phyloP scores from a whole-genome alignment of 1,140 invertebrate species.

The Rhysida immarginata region DNA sequence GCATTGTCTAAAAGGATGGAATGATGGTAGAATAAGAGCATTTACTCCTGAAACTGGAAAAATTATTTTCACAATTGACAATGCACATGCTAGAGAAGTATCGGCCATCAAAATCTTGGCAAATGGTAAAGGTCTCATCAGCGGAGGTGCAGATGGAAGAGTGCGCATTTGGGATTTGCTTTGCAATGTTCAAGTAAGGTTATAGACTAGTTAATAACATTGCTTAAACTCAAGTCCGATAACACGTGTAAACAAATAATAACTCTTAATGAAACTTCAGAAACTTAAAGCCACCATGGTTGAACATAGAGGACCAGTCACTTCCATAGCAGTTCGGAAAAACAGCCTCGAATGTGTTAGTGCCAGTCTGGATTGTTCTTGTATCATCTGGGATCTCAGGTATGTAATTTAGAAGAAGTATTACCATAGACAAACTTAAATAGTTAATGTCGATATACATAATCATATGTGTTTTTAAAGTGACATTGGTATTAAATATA shows the following conservation, averaged over 20 bases:
- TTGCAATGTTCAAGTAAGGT: constrained; percentile 7
- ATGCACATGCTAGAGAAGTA: constrained; percentile 74
- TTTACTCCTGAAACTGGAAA: constrained; percentile 67
- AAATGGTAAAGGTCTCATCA: constrained; percentile 55
- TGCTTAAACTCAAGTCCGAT: too few relatives aligned
- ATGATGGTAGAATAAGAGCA: constrained; percentile 52
- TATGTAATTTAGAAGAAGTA: too few relatives aligned
- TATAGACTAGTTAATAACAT: too few relatives aligned
- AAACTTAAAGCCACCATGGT: constrained; percentile 53
- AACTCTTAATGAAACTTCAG: constrained; percentile 26
- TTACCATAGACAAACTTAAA: too few relatives aligned
- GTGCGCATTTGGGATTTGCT: constrained; percentile 27
- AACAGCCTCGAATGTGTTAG: constrained; percentile 65
- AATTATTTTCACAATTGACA: constrained; percentile 58
- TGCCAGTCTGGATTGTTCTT: constrained; percentile 73
- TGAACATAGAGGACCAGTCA: constrained; percentile 75
- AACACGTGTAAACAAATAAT: neutral
- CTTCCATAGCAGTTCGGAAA: constrained; percentile 56
- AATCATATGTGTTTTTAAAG: too few relatives aligned
- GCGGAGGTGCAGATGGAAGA: constrained; percentile 74
- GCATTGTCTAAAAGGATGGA: constrained; percentile 46
- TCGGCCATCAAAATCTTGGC: constrained; percentile 55
- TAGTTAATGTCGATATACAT: too few relatives aligned
- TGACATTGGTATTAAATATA: too few relatives aligned
- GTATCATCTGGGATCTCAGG: constrained; percentile 74